Conservation (phyloP, 2,888 invertebrate genomes). For the Podotricha telesiphe region DNA sequence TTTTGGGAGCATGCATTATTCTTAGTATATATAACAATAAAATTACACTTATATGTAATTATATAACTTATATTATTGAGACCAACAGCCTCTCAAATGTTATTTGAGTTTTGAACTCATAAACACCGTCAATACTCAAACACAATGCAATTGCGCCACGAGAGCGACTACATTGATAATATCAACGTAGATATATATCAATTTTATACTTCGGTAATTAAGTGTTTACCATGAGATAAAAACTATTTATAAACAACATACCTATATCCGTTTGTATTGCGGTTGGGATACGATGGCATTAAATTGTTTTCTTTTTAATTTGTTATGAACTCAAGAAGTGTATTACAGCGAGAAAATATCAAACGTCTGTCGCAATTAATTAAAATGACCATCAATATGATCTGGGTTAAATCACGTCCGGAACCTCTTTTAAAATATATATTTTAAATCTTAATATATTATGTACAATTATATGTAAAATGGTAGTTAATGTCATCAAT, state of each 20-base stretch:
- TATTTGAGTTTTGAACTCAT: too few relatives aligned
- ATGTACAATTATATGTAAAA: too few relatives aligned
- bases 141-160: too few relatives aligned
- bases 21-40: neutral
- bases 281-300: neutral
- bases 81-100: too few relatives aligned
- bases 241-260: slow-evolving; percentile 6
- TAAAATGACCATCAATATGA: neutral
- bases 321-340: neutral
- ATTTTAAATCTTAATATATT: too few relatives aligned
- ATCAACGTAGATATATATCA: neutral
- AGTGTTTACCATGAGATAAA: slow-evolving; percentile 2
- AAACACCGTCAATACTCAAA: too few relatives aligned
- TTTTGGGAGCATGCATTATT: neutral
- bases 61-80: too few relatives aligned
- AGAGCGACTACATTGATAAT: neutral
- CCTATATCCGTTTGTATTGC: neutral
- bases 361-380: neutral
- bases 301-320: neutral
- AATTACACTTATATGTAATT: too few relatives aligned
- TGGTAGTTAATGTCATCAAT: too few relatives aligned
- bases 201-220: neutral
- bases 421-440: too few relatives aligned
- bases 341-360: neutral
- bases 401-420: neutral